A percentile compares a stretch with the other conserved stretches of the same genome.
Evolutionary conservation across 2,113 vertebrate species (phyloP).

Genomic region (Meriones unguiculatus): DNA sequence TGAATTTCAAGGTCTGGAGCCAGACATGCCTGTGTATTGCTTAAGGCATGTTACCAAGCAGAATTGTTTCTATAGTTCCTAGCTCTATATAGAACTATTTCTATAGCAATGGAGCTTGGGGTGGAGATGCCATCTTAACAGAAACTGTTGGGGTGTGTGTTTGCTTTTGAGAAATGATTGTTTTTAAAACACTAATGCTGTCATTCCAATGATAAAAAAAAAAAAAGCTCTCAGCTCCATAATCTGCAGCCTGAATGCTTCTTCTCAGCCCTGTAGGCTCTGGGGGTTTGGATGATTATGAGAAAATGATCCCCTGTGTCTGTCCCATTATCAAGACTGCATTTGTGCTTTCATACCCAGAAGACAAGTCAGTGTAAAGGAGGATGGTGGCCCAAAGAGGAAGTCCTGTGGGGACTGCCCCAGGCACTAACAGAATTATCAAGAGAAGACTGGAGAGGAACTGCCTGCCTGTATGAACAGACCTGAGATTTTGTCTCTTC

Average conservation of each 20-base stretch:
- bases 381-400: slow-evolving; percentile 43
- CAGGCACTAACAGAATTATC: neutral
- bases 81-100: slow-evolving; percentile 78
- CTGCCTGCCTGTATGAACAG: neutral
- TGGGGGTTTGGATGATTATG: slow-evolving; percentile 80
- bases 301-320: slow-evolving; percentile 71
- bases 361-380: slow-evolving; percentile 37
- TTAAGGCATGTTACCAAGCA: slow-evolving; percentile 76
- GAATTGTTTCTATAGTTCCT: slow-evolving; percentile 70
- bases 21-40: slow-evolving; percentile 73
- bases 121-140: neutral
- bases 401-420: neutral
- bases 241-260: slow-evolving; percentile 83
- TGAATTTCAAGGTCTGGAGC: slow-evolving; percentile 72
- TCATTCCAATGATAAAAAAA: slow-evolving; percentile 72
- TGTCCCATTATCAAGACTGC: slow-evolving; percentile 61
- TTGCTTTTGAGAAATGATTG: slow-evolving; percentile 13
- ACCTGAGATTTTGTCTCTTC: rapidly evolving
- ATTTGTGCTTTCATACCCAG: slow-evolving; percentile 81
- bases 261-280: slow-evolving; percentile 78
- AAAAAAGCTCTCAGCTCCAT: slow-evolving; percentile 76
- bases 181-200: slow-evolving; percentile 64
- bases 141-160: slow-evolving; percentile 12
- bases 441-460: neutral
- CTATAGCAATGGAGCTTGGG: slow-evolving; percentile 53